A percentile compares a stretch with the other conserved stretches of the same genome.
Conservation (phyloP, 2,113 vertebrate species). For the Microcebus ravelobensis region DNA sequence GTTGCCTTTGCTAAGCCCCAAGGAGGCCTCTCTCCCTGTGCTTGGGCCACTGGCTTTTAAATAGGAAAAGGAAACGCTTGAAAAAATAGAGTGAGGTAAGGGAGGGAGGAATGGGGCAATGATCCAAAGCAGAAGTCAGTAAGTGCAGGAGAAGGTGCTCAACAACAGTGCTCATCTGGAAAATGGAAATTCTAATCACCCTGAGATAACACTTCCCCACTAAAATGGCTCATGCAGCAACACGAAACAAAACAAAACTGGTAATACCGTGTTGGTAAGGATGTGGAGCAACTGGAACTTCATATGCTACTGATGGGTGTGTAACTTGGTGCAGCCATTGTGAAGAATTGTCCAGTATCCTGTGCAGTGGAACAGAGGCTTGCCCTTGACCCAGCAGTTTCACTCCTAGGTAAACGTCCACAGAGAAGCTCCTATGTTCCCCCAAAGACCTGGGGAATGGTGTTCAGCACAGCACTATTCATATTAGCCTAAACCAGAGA, state of each 20-base stretch:
- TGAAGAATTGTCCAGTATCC: neutral
- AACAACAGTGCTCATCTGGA: neutral
- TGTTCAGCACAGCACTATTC: neutral
- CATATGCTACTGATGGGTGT: neutral
- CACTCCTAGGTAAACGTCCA: neutral
- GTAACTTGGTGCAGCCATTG: neutral
- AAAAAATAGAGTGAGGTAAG: neutral
- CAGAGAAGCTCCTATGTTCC: neutral
- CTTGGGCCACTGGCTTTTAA: constrained; percentile 27
- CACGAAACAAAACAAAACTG: neutral
- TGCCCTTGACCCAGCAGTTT: neutral
- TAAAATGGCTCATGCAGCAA: neutral
- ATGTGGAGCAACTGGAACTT: constrained; percentile 1
- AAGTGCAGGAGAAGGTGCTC: neutral
- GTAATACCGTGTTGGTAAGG: neutral
- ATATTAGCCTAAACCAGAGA: neutral
- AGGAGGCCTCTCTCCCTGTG: neutral
- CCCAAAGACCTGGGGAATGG: neutral
- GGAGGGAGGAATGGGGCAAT: neutral
- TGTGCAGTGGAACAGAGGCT: neutral
- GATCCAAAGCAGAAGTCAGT: neutral
- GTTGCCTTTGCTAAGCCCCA: neutral
- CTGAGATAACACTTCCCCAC: neutral
- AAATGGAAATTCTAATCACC: constrained; percentile 5
- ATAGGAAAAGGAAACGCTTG: constrained; percentile 7